Conservation (phyloP, 2,113 vertebrate species). For the Halichoerus grypus region DNA sequence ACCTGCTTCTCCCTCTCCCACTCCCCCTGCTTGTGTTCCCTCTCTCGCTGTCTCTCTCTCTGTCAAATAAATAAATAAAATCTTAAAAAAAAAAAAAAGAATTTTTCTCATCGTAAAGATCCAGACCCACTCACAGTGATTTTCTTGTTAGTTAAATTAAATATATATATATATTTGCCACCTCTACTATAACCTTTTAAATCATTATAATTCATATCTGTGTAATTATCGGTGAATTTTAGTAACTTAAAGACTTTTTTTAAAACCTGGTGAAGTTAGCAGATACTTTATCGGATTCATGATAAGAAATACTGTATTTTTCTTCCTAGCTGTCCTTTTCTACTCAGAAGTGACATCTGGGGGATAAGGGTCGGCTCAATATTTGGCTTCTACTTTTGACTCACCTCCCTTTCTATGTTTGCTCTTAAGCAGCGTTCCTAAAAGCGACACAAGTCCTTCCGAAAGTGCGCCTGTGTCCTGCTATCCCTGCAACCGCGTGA, state of each 20-base stretch:
- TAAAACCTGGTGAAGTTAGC: not conserved
- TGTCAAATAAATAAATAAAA: no score
- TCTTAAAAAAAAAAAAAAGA: not conserved
- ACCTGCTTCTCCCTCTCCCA: no score
- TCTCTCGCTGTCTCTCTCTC: no score
- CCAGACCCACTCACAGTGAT: not conserved
- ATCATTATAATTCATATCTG: not conserved
- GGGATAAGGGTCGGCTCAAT: not conserved
- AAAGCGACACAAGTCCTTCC: slow-evolving; percentile 87
- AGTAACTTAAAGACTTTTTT: not conserved
- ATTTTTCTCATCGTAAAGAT: not conserved
- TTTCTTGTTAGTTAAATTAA: not conserved
- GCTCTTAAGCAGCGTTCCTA: slow-evolving; percentile 88
- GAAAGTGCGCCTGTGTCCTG: slow-evolving; percentile 91
- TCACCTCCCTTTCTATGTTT: slow-evolving; percentile 81
- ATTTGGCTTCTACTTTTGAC: not conserved
- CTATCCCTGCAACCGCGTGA: slow-evolving; percentile 92
- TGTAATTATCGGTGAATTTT: not conserved
- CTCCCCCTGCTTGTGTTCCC: no score
- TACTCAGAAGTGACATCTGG: not conserved
- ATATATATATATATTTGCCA: not conserved
- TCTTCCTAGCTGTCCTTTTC: not conserved
- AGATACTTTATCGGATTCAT: slow-evolving; percentile 7
- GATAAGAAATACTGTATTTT: not conserved
- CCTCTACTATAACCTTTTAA: not conserved